phyloP scores from a whole-genome alignment of 2,113 vertebrate species.

The Cinclus cinclus region DNA sequence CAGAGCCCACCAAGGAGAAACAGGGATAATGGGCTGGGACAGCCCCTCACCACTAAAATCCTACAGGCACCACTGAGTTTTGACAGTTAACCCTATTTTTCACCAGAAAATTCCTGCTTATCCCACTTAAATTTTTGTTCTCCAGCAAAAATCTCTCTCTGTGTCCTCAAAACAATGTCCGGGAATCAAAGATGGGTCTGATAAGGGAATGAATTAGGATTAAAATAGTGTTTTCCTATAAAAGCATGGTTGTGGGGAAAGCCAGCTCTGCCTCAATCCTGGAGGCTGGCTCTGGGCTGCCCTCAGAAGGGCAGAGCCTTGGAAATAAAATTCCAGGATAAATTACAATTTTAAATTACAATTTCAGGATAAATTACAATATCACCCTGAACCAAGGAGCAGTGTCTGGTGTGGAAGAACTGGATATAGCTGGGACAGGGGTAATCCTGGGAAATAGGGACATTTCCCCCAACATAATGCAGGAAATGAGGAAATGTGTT shows the following conservation, averaged over 20 bases:
- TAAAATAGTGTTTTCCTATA: background rate
- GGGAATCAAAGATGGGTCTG: background rate
- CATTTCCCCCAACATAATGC: no score
- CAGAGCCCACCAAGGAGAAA: background rate
- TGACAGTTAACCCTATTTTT: background rate
- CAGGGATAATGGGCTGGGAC: no score
- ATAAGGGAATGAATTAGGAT: background rate
- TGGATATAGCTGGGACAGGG: rapidly evolving
- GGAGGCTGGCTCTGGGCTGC: background rate
- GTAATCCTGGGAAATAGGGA: rapidly evolving
- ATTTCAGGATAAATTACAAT: rapidly evolving
- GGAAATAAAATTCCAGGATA: background rate
- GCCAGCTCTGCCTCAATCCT: background rate
- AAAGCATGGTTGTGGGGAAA: background rate
- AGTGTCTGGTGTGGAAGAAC: background rate
- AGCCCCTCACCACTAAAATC: background rate
- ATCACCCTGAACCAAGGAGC: background rate
- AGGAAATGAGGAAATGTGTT: background rate
- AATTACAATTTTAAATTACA: background rate
- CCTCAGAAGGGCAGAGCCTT: background rate
- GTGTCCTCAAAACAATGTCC: background rate
- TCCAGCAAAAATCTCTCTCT: background rate
- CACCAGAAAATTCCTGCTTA: background rate
- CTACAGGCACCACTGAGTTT: rapidly evolving
- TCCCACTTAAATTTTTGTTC: background rate